These are phyloP conservation scores for Halcyon malimbica DNA, from an alignment of 2,113 vertebrate species.

Conservation along the genomic window DNA sequence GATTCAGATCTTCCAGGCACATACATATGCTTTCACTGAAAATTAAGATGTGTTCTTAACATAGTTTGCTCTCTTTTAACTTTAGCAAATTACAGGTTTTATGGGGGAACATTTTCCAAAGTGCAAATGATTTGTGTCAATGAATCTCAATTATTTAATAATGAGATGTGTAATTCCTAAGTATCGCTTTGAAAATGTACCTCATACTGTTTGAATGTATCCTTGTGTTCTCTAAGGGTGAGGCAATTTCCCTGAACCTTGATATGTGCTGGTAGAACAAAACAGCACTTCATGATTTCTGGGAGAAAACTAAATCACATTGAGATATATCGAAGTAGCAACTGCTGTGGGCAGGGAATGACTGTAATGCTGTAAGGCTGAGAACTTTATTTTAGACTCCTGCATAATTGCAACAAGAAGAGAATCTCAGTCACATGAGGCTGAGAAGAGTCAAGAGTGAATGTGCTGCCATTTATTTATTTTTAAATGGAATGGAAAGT, in stretches of 20 bases:
- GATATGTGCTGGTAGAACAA: constrained; percentile 11
- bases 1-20: not conserved
- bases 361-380: not conserved
- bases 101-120: not conserved
- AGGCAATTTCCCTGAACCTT: not conserved
- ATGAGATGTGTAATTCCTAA: constrained; percentile 39
- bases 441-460: constrained; percentile 4
- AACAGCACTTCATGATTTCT: not conserved
- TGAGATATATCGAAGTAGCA: not conserved
- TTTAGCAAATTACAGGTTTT: constrained; percentile 4
- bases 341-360: not conserved
- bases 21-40: not conserved
- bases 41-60: not conserved
- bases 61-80: not conserved
- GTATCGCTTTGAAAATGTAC: constrained; percentile 15
- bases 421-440: not conserved
- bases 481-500: constrained; percentile 28
- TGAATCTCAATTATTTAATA: constrained; percentile 45
- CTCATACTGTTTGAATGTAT: not conserved
- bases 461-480: not conserved
- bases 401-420: constrained; percentile 1
- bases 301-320: not conserved
- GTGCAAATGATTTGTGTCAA: not conserved
- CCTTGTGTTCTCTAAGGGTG: not conserved
- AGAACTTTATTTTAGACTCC: constrained; percentile 28